Evolutionary conservation across 2,888 invertebrate species (phyloP).

Genomic region (Andricus quercusramuli): DNA sequence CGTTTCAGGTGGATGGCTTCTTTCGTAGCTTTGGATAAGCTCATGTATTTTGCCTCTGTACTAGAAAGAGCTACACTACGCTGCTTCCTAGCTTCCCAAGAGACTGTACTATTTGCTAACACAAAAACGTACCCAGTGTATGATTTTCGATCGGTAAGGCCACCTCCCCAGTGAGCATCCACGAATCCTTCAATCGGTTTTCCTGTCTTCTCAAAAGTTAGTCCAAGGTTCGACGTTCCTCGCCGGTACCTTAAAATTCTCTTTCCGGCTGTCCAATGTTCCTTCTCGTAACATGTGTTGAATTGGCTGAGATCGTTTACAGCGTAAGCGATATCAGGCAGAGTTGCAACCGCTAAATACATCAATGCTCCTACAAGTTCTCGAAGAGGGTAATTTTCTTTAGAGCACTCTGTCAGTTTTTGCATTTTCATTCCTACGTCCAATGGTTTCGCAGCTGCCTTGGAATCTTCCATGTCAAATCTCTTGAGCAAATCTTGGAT

Average conservation of each 20-base stretch:
- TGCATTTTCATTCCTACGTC: background rate
- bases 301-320: too few relatives aligned
- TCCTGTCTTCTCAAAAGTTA: background rate
- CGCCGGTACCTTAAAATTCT: background rate
- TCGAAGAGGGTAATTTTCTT: background rate
- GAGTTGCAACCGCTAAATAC: background rate
- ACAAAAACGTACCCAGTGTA: too few relatives aligned
- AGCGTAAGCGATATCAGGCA: background rate
- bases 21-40: too few relatives aligned
- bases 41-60: too few relatives aligned
- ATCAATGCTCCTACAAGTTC: background rate
- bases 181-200: background rate
- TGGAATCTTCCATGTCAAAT: background rate
- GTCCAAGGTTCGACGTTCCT: background rate
- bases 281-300: too few relatives aligned
- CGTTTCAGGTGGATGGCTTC: too few relatives aligned
- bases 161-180: conserved; percentile 39
- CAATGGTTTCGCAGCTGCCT: background rate
- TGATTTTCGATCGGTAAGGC: background rate
- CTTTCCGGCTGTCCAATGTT: too few relatives aligned
- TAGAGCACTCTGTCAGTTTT: background rate
- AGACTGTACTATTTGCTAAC: too few relatives aligned
- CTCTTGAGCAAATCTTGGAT: background rate
- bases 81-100: too few relatives aligned
- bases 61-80: too few relatives aligned